phyloP scores from a whole-genome alignment of 2,113 vertebrate species.

The Erythrolamprus reginae region DNA sequence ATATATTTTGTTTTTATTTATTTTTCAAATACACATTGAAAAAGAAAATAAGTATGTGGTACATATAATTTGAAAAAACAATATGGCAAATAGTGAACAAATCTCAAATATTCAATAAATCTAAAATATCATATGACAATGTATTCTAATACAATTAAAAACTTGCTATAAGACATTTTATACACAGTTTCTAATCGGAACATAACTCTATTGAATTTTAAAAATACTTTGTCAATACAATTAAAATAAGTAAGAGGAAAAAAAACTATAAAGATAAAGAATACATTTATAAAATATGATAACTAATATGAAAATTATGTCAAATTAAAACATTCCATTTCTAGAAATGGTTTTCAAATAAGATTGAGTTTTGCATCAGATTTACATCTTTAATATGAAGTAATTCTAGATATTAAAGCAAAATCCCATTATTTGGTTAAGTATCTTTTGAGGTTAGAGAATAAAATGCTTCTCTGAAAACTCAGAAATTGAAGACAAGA shows the following conservation, averaged over 20 bases:
- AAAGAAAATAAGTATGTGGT: neutral
- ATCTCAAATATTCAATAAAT: neutral
- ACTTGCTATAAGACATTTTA: neutral
- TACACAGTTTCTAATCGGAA: neutral
- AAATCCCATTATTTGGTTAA: neutral
- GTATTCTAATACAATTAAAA: neutral
- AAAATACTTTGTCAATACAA: neutral
- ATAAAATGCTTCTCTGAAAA: neutral
- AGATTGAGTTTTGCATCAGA: neutral
- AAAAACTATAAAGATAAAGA: neutral
- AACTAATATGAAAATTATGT: neutral
- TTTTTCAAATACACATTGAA: neutral
- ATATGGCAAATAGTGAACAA: neutral
- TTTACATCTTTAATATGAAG: neutral
- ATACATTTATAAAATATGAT: neutral
- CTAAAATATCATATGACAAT: neutral
- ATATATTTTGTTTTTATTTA: neutral
- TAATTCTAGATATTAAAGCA: neutral
- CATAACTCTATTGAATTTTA: neutral
- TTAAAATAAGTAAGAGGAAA: neutral
- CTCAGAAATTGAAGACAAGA: neutral
- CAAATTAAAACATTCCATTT: neutral
- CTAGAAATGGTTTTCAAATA: neutral
- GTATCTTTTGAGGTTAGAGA: neutral
- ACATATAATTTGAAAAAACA: neutral